Base-by-base conservation (phyloP, 2,113 vertebrate species). In the Triplophysa rosa region DNA sequence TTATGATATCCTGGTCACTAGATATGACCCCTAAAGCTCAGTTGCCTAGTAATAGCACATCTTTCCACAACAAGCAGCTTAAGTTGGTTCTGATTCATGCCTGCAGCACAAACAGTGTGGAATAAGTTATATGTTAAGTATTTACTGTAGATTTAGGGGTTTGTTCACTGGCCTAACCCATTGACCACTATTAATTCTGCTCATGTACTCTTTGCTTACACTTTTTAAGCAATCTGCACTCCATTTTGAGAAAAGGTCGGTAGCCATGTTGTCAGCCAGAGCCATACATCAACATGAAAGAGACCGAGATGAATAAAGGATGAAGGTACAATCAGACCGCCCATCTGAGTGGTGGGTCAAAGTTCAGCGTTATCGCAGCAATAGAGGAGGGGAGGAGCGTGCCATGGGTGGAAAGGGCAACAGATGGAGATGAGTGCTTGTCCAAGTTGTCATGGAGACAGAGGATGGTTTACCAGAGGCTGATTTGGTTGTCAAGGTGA, bases 361-460 rank as follows among this genome's bases (percentile, higher is more conserved):
- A 73, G 67, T 78, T 82, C 16, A 19, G 52, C 29, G 10, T 65
- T 71, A 49, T 70, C 29, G 66, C 29, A 29, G 58, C 17, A 14
- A 52, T 67, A 23, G 21, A 61, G 47, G 63, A 58, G 71, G 77
- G 66, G 76, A 19, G 72, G 67, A 85, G 56, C 73, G 42, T 45
- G 68, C 52, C 74, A 81, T 2, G 52, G 79, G 62, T 67, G 69
- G 81, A 78, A n/a, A 79, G 56, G 54, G 52, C 24, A 63, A 78
- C 80, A 82, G 84, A 85, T 85, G 81, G 81, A 78, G 74, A 56
- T n/a, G 67, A 64, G 78, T 14, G 47, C 47, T 79, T 71, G 72
- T 77, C 67, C 62, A 68, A 11, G 84, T 85, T 75, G 78, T 80
- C 74, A 85, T 85, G 81, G 84, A 80, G 79, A 83, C 74, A 17